A percentile compares a stretch with the other conserved stretches of the same genome.
These are phyloP conservation scores for Philopedon plagiatum DNA, from an alignment of 2,888 invertebrate species.

Conservation along the genomic window DNA sequence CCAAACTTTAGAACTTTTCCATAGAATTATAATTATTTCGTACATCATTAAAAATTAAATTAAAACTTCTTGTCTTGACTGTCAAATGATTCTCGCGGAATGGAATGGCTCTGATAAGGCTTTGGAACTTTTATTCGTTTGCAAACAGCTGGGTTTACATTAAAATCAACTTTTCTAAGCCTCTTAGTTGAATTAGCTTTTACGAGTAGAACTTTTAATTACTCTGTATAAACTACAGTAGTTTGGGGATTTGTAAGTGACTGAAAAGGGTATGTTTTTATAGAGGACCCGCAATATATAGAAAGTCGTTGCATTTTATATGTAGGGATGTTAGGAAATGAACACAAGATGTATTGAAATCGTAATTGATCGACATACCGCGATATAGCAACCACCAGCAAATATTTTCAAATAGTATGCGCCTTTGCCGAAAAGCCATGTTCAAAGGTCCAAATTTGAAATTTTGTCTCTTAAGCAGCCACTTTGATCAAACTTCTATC, in stretches of 20 bases:
- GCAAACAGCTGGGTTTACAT: neutral
- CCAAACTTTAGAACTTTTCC: neutral
- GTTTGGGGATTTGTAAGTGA: neutral
- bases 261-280: neutral
- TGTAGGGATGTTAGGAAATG: too few relatives aligned
- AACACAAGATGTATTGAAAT: too few relatives aligned
- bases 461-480: constrained; percentile 12
- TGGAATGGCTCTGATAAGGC: neutral
- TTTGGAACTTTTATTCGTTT: neutral
- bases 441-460: neutral
- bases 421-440: neutral
- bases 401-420: constrained; percentile 1
- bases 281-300: too few relatives aligned
- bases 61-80: constrained; percentile 8
- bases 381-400: neutral
- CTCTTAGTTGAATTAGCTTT: neutral
- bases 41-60: constrained; percentile 15
- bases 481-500: constrained; percentile 7
- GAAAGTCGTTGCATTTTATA: too few relatives aligned
- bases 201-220: neutral
- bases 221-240: neutral
- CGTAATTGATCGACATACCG: too few relatives aligned
- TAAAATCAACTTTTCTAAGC: neutral
- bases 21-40: constrained; percentile 5
- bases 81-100: constrained; percentile 9